Evolutionary conservation across 2,888 invertebrate species (phyloP), one percentile per base, ranked within the genome.

Genomic region (Ischnus inquisitorius): DNA sequence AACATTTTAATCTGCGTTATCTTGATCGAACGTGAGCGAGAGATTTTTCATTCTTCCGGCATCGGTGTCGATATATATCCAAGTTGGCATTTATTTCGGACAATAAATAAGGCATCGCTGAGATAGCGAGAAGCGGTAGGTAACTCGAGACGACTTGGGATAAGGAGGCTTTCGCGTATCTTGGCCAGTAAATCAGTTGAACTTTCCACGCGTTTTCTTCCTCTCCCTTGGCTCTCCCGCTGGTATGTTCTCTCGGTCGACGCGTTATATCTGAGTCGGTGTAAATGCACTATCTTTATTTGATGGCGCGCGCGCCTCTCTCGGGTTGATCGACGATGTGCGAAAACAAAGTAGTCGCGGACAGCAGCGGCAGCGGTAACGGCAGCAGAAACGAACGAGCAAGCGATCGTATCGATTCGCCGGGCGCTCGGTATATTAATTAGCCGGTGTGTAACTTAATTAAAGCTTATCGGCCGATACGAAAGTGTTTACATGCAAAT

Each of bases 401-500:
- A 83, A 81, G 85, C 83, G 86, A 87, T 87, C 83, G 86, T 87
- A 86, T 87, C 86, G 87, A 86, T 84, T 69, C 76, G 69, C 60
- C 79, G 79, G 83, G 83, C 79, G 75, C 65, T 77, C 43, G 85
- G 80, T 88, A 89, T 91, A 90, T 91, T 90, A 91, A 91, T 91
- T 91, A 90, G 89, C 88, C 87, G 86, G 75, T 80, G 87, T 86
- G 89, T 88, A 88, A 90, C 88, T 90, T 88, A 91, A 91, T 91
- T 90, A 90, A 91, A 86, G 79, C 87, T 91, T 91, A 90, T 89
- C 89, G 86, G 78, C 28, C 69, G 67, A 82, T 84, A 88, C 89
- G 85, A 90, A 83, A 88, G 88, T 89, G 90, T 90, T 90, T 88
- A 88, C 90, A 88, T 91, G 91, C 90, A 90, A 92, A 90, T 92